Evolutionary conservation across 1,140 invertebrate species (phyloP).

Genomic region (Mercenaria mercenaria): DNA sequence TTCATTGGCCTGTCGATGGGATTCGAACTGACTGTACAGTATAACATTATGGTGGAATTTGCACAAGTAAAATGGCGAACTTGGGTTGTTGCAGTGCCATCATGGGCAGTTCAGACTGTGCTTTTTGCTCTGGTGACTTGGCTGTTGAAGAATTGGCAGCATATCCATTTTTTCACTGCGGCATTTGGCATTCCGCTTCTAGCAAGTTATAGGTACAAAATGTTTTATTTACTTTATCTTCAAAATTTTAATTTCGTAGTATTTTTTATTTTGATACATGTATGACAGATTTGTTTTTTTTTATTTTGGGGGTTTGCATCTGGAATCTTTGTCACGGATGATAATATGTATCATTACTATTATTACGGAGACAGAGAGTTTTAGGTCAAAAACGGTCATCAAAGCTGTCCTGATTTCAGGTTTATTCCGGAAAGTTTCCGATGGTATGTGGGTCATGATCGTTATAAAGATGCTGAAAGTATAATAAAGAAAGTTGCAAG

Average conservation of each 20-base stretch:
- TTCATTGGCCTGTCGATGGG: slow-evolving; percentile 71
- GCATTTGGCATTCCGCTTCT: slow-evolving; percentile 25
- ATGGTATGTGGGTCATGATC: slow-evolving; percentile 43
- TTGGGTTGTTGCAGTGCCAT: slow-evolving; percentile 49
- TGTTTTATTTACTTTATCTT: too few relatives aligned
- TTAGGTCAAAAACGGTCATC: too few relatives aligned
- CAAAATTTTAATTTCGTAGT: too few relatives aligned
- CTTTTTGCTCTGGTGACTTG: slow-evolving; percentile 55
- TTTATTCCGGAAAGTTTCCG: slow-evolving; percentile 50
- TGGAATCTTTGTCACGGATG: too few relatives aligned
- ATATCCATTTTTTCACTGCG: slow-evolving; percentile 61
- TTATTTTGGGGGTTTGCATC: too few relatives aligned
- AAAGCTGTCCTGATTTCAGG: too few relatives aligned
- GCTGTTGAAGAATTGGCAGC: slow-evolving; percentile 62
- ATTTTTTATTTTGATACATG: too few relatives aligned
- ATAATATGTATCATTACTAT: too few relatives aligned
- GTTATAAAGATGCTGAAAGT: slow-evolving; percentile 27
- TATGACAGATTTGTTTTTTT: too few relatives aligned
- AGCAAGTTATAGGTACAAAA: slow-evolving; percentile 53
- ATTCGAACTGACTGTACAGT: slow-evolving; percentile 47
- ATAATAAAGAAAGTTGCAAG: slow-evolving; percentile 20
- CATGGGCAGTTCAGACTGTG: slow-evolving; percentile 30
- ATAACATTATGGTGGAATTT: slow-evolving; percentile 57
- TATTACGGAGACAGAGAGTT: too few relatives aligned
- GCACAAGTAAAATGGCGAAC: slow-evolving; percentile 54